Conservation (phyloP, 2,888 invertebrate species). For the Physocephala rufipes region DNA sequence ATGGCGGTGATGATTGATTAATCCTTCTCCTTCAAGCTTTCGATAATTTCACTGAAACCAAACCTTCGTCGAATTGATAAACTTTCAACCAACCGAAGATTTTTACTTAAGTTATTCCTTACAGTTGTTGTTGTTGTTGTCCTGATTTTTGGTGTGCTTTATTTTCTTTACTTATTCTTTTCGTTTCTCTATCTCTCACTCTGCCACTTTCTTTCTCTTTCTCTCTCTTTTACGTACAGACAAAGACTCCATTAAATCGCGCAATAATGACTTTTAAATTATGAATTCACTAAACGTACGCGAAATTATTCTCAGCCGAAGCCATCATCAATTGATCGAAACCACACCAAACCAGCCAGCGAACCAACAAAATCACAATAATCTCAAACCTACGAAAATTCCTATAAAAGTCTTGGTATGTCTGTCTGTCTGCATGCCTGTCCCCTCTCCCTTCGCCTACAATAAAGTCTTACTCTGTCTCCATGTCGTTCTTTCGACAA, state of each 20-base stretch:
- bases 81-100: too few species aligned
- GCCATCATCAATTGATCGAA: conserved; percentile 19
- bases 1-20: too few species aligned
- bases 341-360: conserved; percentile 31
- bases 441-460: background rate
- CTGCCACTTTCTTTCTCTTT: conserved; percentile 21
- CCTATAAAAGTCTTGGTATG: conserved; percentile 7
- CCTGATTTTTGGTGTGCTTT: conserved; percentile 31
- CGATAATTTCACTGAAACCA: too few species aligned
- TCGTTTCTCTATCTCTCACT: too few species aligned
- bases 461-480: conserved; percentile 16
- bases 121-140: conserved; percentile 30
- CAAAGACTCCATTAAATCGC: conserved; percentile 20
- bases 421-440: conserved; percentile 20
- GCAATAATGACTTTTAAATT: conserved; percentile 32
- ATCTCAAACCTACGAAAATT: background rate
- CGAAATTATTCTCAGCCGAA: conserved; percentile 57
- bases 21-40: too few species aligned
- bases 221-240: conserved; percentile 28
- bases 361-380: conserved; percentile 19
- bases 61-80: too few species aligned
- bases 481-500: background rate
- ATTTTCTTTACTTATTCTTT: background rate
- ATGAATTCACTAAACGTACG: conserved; percentile 61
- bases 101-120: background rate